Evolutionary conservation across 2,888 invertebrate genomes (phyloP), one percentile per base, ranked within the genome.

Genomic region (Steinernema carpocapsae): DNA sequence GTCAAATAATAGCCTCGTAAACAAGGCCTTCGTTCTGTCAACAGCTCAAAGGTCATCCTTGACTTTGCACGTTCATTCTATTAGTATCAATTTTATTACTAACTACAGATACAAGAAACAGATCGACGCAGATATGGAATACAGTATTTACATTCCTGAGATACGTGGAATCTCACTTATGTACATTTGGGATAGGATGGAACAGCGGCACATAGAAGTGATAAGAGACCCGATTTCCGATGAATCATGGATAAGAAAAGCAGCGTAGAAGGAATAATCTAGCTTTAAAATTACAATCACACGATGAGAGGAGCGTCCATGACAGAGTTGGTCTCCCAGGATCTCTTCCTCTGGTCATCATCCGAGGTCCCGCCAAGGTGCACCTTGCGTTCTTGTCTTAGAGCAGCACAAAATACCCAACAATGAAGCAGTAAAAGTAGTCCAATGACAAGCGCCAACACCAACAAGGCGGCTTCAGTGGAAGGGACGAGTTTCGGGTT

Each of bases 401-500:
- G 56, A 6, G 56, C 56, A 10, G 56, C 56, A 22, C 56, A 56
- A 26, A 56, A 56, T 17, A 56, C 56, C 56, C 56, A 56, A 17
- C 56, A 56, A 26, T 56, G 56, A 26, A 56, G 56, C 24, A 56
- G 56, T 6, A 56, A 22, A 6, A 56, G 56, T 6, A 56, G 56
- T 14, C 56, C 56, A 26, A 56, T 56, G 56, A 56, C 56, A 6
- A 56, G 56, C 26, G 56, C 56, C 6, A 56, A 26, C 22, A 56
- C 56, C 24, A 56, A 26, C 24, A 56, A 26, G 24, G 56, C 56
- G 24, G 56, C 56, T 26, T 56, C 56, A 26, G 56, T 56, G 56
- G 56, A 56, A 22, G 56, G 56, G 56, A 56, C 56, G 56, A 56
- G 56, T 56, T 56, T 56, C 56, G 56, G 56, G 56, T 56, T 56